Base-by-base conservation (phyloP, 1,140 invertebrate species). In the Chionoecetes opilio region DNA sequence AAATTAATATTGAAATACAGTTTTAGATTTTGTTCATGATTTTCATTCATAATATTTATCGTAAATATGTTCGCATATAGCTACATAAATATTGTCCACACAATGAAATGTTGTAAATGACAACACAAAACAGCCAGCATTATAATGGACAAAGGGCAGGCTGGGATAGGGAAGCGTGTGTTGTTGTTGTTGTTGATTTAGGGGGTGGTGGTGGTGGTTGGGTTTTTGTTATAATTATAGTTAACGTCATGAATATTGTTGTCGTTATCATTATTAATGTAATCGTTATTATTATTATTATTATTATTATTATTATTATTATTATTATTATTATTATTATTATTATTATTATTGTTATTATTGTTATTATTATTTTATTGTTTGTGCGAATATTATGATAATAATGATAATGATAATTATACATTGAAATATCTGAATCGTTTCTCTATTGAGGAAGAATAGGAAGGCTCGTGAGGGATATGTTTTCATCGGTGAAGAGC, bases 241-340 rank as follows among this genome's bases (percentile, higher is more conserved):
- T 21, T 75, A 21, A n/a, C 2, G n/a, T 75, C n/a, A 75, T 75
- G 26, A 75, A 0, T 21, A 75, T 75, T 75, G n/a, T 75, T 75
- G n/a, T 75, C n/a, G 8, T 75, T 75, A 8, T 75, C n/a, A n/a
- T 75, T 75, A 21, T 75, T 75, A 21, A n/a, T 75, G 1, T 21
- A n/a, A 21, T 75, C n/a, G 8, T n/a, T 75, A 21, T n/a, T 75
- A n/a, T n/a, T 75, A 11, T n/a, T 75, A n/a, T n/a, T 75, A 21
- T 75, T 75, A n/a, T n/a, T 75, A 8, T 75, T 75, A 75, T 75
- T n/a, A 75, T 75, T 75, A 75, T 75, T 75, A 75, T 75, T 75
- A 75, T 75, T 75, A 75, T 75, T 75, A 75, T n/a, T 75, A n/a
- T 75, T 75, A 75, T 75, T 75, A 75, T 75, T 75, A n/a, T 75